Evolutionary conservation across 2,113 vertebrate species (phyloP).

Genomic region (Excalfactoria chinensis): DNA sequence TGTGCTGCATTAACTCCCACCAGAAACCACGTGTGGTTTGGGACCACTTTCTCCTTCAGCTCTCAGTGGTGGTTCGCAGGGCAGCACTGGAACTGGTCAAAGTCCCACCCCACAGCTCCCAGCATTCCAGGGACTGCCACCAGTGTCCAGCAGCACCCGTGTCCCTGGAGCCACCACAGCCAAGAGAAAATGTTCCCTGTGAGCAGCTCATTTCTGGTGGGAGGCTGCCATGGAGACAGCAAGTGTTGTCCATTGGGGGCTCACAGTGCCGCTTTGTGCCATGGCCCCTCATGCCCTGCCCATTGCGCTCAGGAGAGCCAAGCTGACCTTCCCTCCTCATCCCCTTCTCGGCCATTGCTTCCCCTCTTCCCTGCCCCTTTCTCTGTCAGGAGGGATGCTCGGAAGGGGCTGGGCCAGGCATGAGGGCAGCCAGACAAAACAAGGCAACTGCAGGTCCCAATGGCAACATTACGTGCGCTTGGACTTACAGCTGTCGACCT

Average conservation of each 20-base stretch:
- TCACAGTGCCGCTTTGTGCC: constrained; percentile 51
- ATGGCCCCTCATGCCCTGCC: background rate
- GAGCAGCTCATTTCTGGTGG: constrained; percentile 57
- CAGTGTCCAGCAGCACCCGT: background rate
- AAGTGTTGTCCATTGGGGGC: constrained; percentile 70
- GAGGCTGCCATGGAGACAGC: constrained; percentile 22
- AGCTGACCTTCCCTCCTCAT: rapidly evolving
- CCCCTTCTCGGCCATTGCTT: background rate
- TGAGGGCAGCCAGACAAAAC: background rate
- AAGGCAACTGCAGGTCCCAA: constrained; percentile 31
- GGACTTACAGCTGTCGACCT: constrained; percentile 78
- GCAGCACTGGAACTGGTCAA: background rate
- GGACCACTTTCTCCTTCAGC: constrained; percentile 50
- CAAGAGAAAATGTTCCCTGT: constrained; percentile 44
- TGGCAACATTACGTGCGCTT: constrained; percentile 40
- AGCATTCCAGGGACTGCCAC: background rate
- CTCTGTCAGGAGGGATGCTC: background rate
- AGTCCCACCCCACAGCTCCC: background rate
- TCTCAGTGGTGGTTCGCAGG: background rate
- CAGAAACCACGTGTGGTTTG: constrained; percentile 59
- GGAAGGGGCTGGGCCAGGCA: background rate
- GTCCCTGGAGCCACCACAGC: background rate
- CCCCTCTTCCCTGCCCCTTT: background rate
- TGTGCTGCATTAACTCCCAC: constrained; percentile 38
- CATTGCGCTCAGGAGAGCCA: background rate